A percentile compares a stretch with the other conserved stretches of the same genome.
phyloP scores from a whole-genome alignment of 2,888 invertebrate genomes.

The Xylophagus ater region DNA sequence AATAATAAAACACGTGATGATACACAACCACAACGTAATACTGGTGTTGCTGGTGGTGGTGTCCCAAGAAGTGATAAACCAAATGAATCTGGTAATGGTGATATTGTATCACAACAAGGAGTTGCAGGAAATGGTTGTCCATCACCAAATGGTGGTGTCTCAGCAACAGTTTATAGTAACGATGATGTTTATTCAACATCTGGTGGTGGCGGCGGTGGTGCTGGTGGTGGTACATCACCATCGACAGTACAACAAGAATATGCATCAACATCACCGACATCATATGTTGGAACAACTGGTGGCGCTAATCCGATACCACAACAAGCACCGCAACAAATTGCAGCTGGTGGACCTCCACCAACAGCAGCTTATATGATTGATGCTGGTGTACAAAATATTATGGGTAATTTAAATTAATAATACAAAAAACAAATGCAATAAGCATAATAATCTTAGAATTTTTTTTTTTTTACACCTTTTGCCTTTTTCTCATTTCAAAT shows the following conservation, averaged over 20 bases:
- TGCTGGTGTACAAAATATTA: conserved; percentile 17
- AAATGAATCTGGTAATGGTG: background rate
- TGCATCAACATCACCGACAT: background rate
- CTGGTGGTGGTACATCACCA: no score
- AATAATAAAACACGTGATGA: no score
- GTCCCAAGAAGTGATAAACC: background rate
- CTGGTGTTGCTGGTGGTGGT: background rate
- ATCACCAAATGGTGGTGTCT: background rate
- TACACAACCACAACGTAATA: background rate
- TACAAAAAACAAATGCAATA: background rate
- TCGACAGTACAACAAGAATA: no score
- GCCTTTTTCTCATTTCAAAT: no score
- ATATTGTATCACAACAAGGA: background rate
- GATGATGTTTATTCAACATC: no score
- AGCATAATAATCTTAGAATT: background rate
- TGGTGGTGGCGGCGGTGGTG: no score
- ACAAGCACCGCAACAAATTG: conserved; percentile 10
- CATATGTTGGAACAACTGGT: conserved; percentile 21
- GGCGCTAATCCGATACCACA: conserved; percentile 20
- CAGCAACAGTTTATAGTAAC: background rate
- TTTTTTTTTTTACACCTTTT: no score
- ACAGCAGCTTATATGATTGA: conserved; percentile 11
- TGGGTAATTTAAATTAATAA: conserved; percentile 12
- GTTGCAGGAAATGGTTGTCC: no score
- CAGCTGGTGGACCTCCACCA: background rate